Evolutionary conservation across 2,797 vertebrate genomes (phyloP), one percentile per base, ranked within the genome.

Genomic region (Leptoclinus maculatus): DNA sequence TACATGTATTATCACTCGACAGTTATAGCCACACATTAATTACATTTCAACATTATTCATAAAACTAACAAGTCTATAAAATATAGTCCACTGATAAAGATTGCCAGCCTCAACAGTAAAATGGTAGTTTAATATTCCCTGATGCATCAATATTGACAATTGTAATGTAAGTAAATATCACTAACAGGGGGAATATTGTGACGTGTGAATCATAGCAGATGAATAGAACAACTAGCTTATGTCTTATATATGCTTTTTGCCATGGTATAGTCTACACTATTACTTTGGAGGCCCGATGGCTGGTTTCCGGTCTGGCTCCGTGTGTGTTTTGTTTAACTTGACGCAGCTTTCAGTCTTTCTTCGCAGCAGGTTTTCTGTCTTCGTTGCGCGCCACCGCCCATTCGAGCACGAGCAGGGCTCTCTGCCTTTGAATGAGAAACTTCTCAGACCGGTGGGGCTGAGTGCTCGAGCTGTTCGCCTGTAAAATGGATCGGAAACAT

Each of bases 361-460:
- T 88, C 84, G 62, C 89, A 86, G 89, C 91, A 90, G 91, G 89
- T 89, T 88, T 86, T 84, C 62, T 78, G 73, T 87, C 80, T 47
- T 75, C 65, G 64, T 21, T 83, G 87, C 74, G 83, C 89, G 82
- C 76, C 60, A 4, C 85, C 88, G 86, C 77, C 66, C 84, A 75
- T 72, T 78, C 83, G 63, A 68, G 82, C 58, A 74, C 81, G 83
- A 71, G 88, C 85, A 80, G 58, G n/a, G 8, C 73, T 76, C 45
- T 76, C 47, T 29, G 47, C 79, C 63, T 64, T 59, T 87, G 54
- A 90, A 68, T 68, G 66, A 51, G 63, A 80, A 88, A 84, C 78
- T 86, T 82, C 49, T 78, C 45, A 14, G 45, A 45, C 67, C 58
- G 84, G 23, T 76, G 71, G 8, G 23, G 23, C 23, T 0, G 12